A percentile compares a stretch with the other conserved stretches of the same genome.
Evolutionary conservation across 2,888 invertebrate genomes (phyloP).

Genomic region (Andrena bicolor): DNA sequence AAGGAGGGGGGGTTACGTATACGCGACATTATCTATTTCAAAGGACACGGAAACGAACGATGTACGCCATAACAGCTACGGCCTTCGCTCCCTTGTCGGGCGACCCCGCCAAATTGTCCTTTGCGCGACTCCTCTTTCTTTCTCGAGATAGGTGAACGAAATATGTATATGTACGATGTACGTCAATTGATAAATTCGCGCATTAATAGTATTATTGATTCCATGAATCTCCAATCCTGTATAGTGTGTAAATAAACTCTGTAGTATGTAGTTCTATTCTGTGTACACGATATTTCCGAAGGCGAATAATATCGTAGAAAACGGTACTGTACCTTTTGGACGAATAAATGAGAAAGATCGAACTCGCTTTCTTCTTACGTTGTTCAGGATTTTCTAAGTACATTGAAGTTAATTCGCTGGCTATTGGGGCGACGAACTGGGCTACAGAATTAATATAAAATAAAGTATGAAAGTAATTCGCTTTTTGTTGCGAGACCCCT

Average conservation of each 20-base stretch:
- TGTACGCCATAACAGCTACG: conserved; percentile 29
- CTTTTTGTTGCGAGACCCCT: too few species aligned
- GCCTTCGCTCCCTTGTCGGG: conserved; percentile 13
- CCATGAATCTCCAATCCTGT: conserved; percentile 59
- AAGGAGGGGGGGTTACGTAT: conserved; percentile 2
- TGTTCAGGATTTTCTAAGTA: neutral
- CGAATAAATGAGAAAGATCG: conserved; percentile 46
- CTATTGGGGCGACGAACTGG: neutral
- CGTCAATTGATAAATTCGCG: conserved; percentile 48
- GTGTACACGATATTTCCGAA: conserved; percentile 51
- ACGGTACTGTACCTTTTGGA: conserved; percentile 52
- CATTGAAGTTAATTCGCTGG: neutral
- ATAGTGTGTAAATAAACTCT: conserved; percentile 61
- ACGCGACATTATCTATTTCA: conserved; percentile 35
- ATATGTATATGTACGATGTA: conserved; percentile 43
- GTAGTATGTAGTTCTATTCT: conserved; percentile 52
- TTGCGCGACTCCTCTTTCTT: conserved; percentile 35
- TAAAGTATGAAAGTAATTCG: conserved; percentile 6
- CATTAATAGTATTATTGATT: conserved; percentile 64
- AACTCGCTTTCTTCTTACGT: conserved; percentile 8
- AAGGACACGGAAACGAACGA: conserved; percentile 15
- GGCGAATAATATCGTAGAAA: conserved; percentile 47
- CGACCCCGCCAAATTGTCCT: conserved; percentile 27
- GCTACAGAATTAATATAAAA: neutral
- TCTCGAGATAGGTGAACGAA: conserved; percentile 35